Evolutionary conservation across 2,113 vertebrate genomes (phyloP).

Genomic region (Grus americana): DNA sequence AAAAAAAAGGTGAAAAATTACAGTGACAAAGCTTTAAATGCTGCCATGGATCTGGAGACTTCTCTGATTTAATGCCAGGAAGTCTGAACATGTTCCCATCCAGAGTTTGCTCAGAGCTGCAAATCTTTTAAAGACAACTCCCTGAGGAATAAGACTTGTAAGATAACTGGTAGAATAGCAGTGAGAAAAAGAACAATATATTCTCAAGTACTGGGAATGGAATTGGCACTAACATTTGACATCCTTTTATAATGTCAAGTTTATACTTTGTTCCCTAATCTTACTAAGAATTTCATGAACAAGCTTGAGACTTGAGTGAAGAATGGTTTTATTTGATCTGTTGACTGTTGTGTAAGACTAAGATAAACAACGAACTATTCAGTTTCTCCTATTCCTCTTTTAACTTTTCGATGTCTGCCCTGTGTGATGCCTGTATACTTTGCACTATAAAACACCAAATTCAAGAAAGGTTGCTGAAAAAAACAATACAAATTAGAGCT

Average conservation of each 20-base stretch:
- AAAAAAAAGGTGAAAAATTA: not conserved
- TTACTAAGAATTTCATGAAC: not conserved
- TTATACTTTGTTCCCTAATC: not conserved
- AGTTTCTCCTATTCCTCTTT: not conserved
- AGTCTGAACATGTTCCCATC: not conserved
- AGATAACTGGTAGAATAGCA: conserved; percentile 28
- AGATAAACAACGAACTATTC: not conserved
- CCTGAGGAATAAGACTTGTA: not conserved
- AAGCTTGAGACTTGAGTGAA: not conserved
- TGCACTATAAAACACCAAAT: not conserved
- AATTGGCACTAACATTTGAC: not conserved
- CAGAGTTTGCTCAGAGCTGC: not conserved
- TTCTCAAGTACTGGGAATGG: not conserved
- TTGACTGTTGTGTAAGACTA: not conserved
- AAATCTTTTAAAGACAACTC: not conserved
- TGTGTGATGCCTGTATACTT: not conserved
- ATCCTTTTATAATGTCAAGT: not conserved
- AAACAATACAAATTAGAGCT: not conserved
- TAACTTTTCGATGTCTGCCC: not conserved
- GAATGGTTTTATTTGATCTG: not conserved
- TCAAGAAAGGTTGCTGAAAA: not conserved
- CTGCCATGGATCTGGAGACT: not conserved
- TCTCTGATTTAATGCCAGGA: not conserved
- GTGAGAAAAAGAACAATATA: not conserved
- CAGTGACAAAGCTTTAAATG: not conserved